Conservation (phyloP, 2,113 vertebrate species). For the Gallinago undulata region DNA sequence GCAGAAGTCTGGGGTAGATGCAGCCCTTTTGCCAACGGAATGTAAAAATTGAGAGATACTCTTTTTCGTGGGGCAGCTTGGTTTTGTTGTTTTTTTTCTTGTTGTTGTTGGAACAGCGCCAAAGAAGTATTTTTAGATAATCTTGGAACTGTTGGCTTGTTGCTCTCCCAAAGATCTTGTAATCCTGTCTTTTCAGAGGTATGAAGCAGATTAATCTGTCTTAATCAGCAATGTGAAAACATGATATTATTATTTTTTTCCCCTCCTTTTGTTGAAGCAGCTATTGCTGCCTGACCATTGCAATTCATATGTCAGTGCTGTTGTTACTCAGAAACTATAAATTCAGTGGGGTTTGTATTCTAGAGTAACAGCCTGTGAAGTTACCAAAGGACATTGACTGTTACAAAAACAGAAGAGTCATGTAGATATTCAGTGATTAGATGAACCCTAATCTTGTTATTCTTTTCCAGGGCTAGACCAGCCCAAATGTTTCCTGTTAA, state of each 20-base stretch:
- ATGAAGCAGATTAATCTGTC: neutral
- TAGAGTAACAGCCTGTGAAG: neutral
- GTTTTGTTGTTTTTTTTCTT: neutral
- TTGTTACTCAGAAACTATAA: neutral
- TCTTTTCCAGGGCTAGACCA: neutral
- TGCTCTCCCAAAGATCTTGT: neutral
- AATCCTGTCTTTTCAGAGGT: neutral
- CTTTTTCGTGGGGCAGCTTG: neutral
- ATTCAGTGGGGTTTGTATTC: neutral
- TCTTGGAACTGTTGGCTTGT: slow-evolving; percentile 17
- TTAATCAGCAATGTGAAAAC: neutral
- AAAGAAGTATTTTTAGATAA: slow-evolving; percentile 38
- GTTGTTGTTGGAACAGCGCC: neutral
- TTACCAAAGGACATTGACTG: neutral
- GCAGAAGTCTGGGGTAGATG: neutral
- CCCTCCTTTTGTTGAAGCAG: neutral
- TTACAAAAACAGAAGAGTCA: neutral
- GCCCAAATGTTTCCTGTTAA: neutral
- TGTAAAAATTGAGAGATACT: neutral
- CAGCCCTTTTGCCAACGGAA: neutral
- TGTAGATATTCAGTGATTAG: neutral
- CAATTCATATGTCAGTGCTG: neutral
- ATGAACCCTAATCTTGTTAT: neutral
- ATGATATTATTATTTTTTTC: neutral
- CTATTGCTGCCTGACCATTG: neutral